Evolutionary conservation across 1,140 invertebrate genomes (phyloP), one percentile per base, ranked within the genome.

Genomic region (Euura lappo): DNA sequence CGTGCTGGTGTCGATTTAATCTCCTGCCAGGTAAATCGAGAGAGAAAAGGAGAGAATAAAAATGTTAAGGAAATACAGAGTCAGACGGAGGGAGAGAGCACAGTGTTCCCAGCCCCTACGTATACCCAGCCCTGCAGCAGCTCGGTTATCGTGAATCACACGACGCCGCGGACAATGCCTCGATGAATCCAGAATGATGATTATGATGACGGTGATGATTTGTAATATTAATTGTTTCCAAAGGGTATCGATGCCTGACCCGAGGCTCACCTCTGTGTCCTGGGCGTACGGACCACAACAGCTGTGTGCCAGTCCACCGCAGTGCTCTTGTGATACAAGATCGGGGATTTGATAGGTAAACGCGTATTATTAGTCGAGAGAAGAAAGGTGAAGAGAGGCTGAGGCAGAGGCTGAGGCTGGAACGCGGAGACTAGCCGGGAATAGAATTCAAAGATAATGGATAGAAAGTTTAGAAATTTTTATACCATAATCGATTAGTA

Each of bases 161-260:
- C 13, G 51, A n/a, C 6, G 13, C 51, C 2, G 51, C 13, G 3
- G 51, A 60, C 51, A 60, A 60, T 60, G 51, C 51, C 51, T 60
- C 8, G 8, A 72, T 60, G 65, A 64, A 13, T 60, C 67, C 47
- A 72, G n/a, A 68, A 72, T 44, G 67, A 72, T 10, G 67, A 69
- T 51, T 4, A 71, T 60, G 28, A 60, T 47, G 64, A 47, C 66
- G 66, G 13, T 44, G 66, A 68, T 68, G 66, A 68, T 68, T 68
- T 68, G 66, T 68, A 68, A 68, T 44, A 68, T 68, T 68, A 68
- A 68, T 68, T 68, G 66, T 68, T 73, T 67, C 67, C 68, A 70
- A 73, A 73, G 67, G 72, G 46, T 42, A 42, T 4, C 28, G 66
- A 60, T 11, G 51, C 51, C 51, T 60, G 51, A 60, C 51, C 51